These are phyloP conservation scores for Hypotaenidia okinawae DNA, from an alignment of 2,797 vertebrate species.

Conservation along the genomic window DNA sequence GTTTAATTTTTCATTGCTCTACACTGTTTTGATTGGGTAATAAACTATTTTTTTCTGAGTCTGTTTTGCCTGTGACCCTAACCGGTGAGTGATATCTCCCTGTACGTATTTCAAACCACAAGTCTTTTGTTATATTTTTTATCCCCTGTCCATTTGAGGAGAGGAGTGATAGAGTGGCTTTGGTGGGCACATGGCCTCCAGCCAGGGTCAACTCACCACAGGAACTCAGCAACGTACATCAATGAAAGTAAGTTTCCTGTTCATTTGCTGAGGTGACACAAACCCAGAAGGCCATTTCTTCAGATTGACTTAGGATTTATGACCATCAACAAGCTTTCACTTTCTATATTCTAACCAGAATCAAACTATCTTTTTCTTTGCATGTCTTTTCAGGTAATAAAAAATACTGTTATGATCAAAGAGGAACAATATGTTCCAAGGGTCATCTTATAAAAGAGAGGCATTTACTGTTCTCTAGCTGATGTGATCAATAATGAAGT, in stretches of 20 bases:
- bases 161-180: too few species aligned
- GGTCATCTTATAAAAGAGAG: slow-evolving; percentile 3
- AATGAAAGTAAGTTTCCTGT: not conserved
- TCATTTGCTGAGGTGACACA: slow-evolving; percentile 31
- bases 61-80: too few species aligned
- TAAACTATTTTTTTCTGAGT: too few species aligned
- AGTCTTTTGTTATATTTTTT: too few species aligned
- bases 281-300: not conserved
- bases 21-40: too few species aligned
- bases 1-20: too few species aligned
- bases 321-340: not conserved
- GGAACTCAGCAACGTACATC: not conserved
- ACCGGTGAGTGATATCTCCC: too few species aligned
- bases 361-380: slow-evolving; percentile 40
- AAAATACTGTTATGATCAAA: slow-evolving; percentile 27
- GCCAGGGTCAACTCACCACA: too few species aligned
- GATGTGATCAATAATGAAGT: not conserved
- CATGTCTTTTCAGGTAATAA: slow-evolving; percentile 20
- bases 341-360: slow-evolving; percentile 39
- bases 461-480: slow-evolving; percentile 36
- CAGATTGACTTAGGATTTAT: slow-evolving; percentile 27
- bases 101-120: too few species aligned
- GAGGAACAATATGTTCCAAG: not conserved
- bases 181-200: too few species aligned
- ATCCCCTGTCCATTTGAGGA: too few species aligned